Base-by-base conservation (phyloP, 2,888 invertebrate genomes). In the Julus scandinavius region DNA sequence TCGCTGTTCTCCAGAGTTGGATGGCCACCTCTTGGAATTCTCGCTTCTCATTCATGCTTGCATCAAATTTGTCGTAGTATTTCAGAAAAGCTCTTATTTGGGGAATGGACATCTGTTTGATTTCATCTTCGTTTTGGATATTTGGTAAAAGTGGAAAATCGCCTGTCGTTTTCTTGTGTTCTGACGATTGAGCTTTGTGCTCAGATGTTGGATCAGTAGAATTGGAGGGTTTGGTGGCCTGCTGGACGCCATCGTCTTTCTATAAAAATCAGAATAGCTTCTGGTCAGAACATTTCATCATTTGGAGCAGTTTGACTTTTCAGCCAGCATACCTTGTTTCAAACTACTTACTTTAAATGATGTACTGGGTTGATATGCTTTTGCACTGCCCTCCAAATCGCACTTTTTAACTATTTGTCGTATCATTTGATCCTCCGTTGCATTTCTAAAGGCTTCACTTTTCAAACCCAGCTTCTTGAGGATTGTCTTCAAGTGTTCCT, bases 11-110 rank as follows among this genome's bases (percentile, higher is more conserved):
- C 63, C 63, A 63, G 63, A 63, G 20, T 6, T 63, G 20, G 1
- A 63, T 63, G 63, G 63, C 63, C 63, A 63, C n/a, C 20, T 63
- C 63, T 20, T 63, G 63, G 20, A 63, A 63, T 15, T 63, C 63
- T 9, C 63, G 20, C 20, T 63, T 63, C 20, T 63, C 63, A 20
- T 63, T 63, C 63, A 63, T 63, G 63, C 63, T 63, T 6, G 20
- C 20, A 20, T 63, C 63, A 9, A 20, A 63, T 20, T 20, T 63
- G 6, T 20, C 20, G 63, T 63, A 63, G 63, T 63, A 20, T 20
- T 63, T 63, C 20, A 63, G 63, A 6, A 63, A 63, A 20, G 6
- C 20, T 20, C 20, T 63, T 4, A 63, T 20, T 15, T 63, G 63
- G 3, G 63, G 63, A 20, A 63, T 63, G 63, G 63, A 20, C 63